phyloP scores from a whole-genome alignment of 2,888 invertebrate genomes.

The Agriopis leucophaearia region DNA sequence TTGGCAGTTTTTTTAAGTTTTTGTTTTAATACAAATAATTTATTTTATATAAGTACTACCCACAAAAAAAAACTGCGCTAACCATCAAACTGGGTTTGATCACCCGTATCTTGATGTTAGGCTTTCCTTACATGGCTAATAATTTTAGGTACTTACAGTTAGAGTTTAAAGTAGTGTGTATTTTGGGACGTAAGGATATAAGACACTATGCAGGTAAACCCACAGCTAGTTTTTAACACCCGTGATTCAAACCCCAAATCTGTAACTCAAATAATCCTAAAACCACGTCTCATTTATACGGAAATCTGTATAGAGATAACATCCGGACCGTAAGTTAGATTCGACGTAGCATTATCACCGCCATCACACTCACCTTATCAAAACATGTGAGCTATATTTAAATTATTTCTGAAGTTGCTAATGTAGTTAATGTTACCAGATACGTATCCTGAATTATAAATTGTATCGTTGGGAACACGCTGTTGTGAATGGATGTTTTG shows the following conservation, averaged over 20 bases:
- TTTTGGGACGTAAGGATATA: too few species aligned
- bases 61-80: too few species aligned
- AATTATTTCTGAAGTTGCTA: constrained; percentile 18
- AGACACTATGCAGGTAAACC: too few species aligned
- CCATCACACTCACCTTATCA: constrained; percentile 10
- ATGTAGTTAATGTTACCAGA: background rate
- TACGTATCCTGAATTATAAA: constrained; percentile 1
- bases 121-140: too few species aligned
- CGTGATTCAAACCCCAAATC: constrained; percentile 7
- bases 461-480: background rate
- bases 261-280: constrained; percentile 30
- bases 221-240: constrained; percentile 2
- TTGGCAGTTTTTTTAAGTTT: too few species aligned
- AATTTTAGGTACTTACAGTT: too few species aligned
- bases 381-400: constrained; percentile 13
- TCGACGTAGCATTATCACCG: constrained; percentile 23
- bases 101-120: too few species aligned
- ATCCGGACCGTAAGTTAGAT: constrained; percentile 29
- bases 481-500: background rate
- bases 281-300: constrained; percentile 33
- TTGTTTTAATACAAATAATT: too few species aligned
- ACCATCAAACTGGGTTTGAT: too few species aligned
- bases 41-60: too few species aligned
- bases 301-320: constrained; percentile 30
- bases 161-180: too few species aligned